Conservation (phyloP, 2,113 vertebrate genomes). For the Pterophyllum scalare region DNA sequence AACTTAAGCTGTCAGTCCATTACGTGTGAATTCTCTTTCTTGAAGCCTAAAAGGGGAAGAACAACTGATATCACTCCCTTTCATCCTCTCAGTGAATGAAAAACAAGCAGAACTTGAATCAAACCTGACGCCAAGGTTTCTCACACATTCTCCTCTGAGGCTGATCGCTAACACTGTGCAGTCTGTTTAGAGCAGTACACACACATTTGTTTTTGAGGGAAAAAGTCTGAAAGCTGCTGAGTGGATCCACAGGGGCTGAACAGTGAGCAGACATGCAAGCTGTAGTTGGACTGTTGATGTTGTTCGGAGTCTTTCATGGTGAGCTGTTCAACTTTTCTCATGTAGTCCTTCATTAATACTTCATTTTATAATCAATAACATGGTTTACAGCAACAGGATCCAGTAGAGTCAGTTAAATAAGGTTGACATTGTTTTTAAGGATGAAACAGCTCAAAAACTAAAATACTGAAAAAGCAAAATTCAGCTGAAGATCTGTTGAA, state of each 20-base stretch:
- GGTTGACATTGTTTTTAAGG: background rate
- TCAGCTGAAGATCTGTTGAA: background rate
- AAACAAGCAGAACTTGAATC: background rate
- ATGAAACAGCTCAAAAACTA: background rate
- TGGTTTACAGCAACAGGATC: background rate
- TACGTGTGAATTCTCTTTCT: background rate
- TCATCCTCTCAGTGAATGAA: background rate
- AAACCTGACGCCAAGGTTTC: background rate
- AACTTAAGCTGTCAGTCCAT: too few species aligned
- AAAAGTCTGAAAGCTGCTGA: background rate
- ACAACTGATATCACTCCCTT: background rate
- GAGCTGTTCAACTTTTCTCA: slow-evolving; percentile 5
- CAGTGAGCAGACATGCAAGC: slow-evolving; percentile 18
- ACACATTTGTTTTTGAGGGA: background rate
- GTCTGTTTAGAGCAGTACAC: background rate
- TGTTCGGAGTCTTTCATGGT: background rate
- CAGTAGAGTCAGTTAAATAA: background rate
- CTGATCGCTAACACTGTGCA: background rate
- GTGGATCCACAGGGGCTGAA: background rate
- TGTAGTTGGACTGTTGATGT: slow-evolving; percentile 25
- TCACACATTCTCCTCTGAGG: background rate
- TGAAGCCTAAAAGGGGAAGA: background rate
- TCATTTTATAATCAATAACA: background rate
- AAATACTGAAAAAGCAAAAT: background rate
- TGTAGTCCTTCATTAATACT: background rate